A percentile compares a stretch with the other conserved stretches of the same genome.
These are phyloP conservation scores for Vombatus ursinus DNA, from an alignment of 2,113 vertebrate species.

Conservation along the genomic window DNA sequence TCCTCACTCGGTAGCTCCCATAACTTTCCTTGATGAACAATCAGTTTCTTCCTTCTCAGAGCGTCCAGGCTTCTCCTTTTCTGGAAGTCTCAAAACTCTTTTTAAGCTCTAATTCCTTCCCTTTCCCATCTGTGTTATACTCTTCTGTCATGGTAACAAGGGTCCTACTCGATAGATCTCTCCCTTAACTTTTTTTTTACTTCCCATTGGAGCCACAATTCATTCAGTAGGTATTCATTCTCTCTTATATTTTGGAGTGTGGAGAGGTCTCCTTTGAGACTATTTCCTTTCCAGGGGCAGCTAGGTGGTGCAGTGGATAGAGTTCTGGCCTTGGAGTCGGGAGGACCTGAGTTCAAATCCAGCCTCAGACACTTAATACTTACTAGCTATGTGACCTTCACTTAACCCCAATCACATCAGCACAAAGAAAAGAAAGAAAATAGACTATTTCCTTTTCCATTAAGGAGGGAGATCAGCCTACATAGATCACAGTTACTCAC, in stretches of 20 bases:
- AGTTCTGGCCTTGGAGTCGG: no score
- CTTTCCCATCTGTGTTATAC: not conserved
- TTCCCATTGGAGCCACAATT: not conserved
- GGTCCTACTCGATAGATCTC: not conserved
- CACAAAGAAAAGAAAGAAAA: no score
- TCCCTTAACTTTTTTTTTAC: not conserved
- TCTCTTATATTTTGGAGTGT: not conserved
- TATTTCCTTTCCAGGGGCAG: no score
- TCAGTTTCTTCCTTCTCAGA: not conserved
- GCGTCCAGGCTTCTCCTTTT: not conserved
- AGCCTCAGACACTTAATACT: no score
- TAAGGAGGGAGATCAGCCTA: not conserved
- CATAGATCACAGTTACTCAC: not conserved
- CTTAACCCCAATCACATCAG: no score
- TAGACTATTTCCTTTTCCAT: not conserved
- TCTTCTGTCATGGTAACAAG: not conserved
- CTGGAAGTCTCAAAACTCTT: not conserved
- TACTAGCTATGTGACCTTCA: no score
- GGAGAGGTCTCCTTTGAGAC: not conserved
- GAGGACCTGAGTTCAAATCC: no score
- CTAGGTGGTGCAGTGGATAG: no score
- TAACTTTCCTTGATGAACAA: not conserved
- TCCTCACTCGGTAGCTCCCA: not conserved
- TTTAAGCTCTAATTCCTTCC: not conserved
- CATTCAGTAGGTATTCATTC: not conserved